Evolutionary conservation across 2,888 invertebrate species (phyloP).

Genomic region (Furcula furcula): DNA sequence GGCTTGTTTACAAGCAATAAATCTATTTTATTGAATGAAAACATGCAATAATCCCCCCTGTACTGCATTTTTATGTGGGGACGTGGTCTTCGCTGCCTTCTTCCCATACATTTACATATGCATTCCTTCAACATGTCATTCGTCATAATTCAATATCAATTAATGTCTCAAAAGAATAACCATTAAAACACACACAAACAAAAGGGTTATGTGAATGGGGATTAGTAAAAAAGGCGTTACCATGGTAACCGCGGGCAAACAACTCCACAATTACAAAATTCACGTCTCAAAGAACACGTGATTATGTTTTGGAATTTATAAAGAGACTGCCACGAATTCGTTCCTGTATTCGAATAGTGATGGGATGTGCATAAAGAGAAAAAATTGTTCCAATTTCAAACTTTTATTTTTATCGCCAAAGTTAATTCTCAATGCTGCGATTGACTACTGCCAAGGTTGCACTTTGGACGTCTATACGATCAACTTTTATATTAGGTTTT

Average conservation of each 20-base stretch:
- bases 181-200: constrained; percentile 27
- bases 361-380: constrained; percentile 19
- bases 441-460: too few species aligned
- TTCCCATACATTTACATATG: constrained; percentile 13
- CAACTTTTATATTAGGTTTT: too few species aligned
- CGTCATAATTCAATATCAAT: constrained; percentile 35
- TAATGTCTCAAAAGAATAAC: constrained; percentile 23
- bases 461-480: too few species aligned
- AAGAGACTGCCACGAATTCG: constrained; percentile 12
- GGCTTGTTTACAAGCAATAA: background rate
- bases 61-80: background rate
- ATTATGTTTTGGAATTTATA: constrained; percentile 59
- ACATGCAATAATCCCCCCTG: background rate
- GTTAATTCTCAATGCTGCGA: too few species aligned
- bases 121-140: constrained; percentile 12
- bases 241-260: constrained; percentile 66
- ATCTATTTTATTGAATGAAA: background rate
- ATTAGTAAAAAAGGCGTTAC: constrained; percentile 55
- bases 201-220: constrained; percentile 9
- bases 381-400: too few species aligned
- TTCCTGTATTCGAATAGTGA: background rate
- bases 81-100: background rate
- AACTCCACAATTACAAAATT: constrained; percentile 67
- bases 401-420: too few species aligned
- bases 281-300: constrained; percentile 69